Conservation (phyloP, 2,797 vertebrate genomes). For the Anas acuta region DNA sequence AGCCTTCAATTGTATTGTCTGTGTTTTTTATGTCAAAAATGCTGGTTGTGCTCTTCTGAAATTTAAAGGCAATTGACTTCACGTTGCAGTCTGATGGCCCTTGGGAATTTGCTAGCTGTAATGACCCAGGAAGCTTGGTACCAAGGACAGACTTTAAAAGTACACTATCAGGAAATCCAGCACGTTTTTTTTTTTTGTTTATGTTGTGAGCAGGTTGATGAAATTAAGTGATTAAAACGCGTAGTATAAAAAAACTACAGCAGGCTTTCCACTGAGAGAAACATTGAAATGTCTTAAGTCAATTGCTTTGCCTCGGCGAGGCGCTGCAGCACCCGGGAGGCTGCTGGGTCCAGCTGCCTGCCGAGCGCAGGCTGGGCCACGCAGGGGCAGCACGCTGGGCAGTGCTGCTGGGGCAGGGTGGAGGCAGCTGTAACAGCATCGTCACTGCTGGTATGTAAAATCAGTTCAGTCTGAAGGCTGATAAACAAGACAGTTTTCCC, state of each 20-base stretch:
- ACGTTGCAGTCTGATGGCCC: background rate
- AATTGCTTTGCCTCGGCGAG: background rate
- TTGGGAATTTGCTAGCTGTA: slow-evolving; percentile 19
- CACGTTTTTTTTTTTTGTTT: background rate
- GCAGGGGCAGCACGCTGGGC: background rate
- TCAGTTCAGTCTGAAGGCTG: background rate
- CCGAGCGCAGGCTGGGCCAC: accelerated
- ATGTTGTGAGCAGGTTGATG: background rate
- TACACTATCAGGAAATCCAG: background rate
- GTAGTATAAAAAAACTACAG: background rate
- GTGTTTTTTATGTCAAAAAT: background rate
- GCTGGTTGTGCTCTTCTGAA: slow-evolving; percentile 9
- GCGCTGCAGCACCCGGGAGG: background rate
- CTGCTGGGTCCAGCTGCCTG: background rate
- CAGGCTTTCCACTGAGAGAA: background rate
- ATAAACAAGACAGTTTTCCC: background rate
- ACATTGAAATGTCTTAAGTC: background rate
- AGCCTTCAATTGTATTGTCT: background rate
- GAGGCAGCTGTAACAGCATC: background rate
- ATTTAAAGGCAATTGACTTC: slow-evolving; percentile 39
- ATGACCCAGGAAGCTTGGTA: slow-evolving; percentile 8
- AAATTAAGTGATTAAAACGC: background rate
- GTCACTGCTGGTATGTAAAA: background rate
- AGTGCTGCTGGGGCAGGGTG: accelerated
- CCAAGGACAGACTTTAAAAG: slow-evolving; percentile 43